Conservation (phyloP, 1,140 invertebrate genomes). For the Lordiphosa collinella region DNA sequence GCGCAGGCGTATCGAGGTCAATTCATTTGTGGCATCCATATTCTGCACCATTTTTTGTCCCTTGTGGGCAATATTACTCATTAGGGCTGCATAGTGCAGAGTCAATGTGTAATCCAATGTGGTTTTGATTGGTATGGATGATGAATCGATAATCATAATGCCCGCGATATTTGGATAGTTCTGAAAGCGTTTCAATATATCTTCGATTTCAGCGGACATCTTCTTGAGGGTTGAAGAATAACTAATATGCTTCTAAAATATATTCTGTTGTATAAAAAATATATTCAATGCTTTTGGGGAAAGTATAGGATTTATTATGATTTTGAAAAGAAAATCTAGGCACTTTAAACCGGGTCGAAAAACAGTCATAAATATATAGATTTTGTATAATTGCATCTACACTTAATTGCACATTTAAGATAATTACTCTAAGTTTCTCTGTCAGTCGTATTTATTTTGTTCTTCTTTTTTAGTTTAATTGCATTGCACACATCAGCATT, state of each 20-base stretch:
- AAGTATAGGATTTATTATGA: too few species aligned
- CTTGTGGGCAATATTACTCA: constrained; percentile 84
- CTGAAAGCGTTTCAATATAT: constrained; percentile 86
- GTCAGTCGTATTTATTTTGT: too few species aligned
- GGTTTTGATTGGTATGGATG: constrained; percentile 88
- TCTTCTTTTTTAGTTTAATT: too few species aligned
- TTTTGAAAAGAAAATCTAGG: too few species aligned
- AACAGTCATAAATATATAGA: too few species aligned
- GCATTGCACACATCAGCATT: too few species aligned
- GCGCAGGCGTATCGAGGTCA: constrained; percentile 89
- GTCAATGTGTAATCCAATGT: constrained; percentile 88
- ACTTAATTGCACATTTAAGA: too few species aligned
- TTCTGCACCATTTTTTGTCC: constrained; percentile 86
- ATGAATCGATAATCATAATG: constrained; percentile 86
- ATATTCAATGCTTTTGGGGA: too few species aligned
- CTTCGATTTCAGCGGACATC: constrained; percentile 87
- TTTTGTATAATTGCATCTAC: too few species aligned
- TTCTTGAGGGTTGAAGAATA: constrained; percentile 4
- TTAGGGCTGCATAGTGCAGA: constrained; percentile 85
- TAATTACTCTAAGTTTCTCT: too few species aligned
- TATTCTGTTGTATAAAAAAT: neutral
- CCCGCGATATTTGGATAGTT: constrained; percentile 87
- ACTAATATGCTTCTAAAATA: neutral
- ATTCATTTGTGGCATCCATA: constrained; percentile 87
- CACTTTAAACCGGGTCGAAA: too few species aligned